Base-by-base conservation (phyloP, 2,888 invertebrate species). In the Sepioteuthis lessoniana region DNA sequence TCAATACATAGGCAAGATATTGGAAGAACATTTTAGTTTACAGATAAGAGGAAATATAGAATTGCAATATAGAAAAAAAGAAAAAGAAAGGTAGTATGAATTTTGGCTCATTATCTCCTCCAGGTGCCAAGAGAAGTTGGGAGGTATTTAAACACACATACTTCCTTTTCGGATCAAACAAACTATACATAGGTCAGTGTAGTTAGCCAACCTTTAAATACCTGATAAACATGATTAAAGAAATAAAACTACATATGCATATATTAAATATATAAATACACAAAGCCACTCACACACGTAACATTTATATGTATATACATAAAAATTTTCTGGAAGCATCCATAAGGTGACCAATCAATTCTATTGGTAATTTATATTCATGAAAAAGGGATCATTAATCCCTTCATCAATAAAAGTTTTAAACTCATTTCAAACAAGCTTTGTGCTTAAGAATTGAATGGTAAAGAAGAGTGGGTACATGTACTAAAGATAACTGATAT, bases 171-270 rank as follows among this genome's bases (percentile, higher is more conserved):
- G n/a, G n/a, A 76, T 76, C 76, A 76, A 76, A 76, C 76, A 76
- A 76, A n/a, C 76, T 76, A 76, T 76, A 31, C 16, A n/a, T 76
- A 76, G 76, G 76, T 76, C 76, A 76, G 55, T 55, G 7, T 55
- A 55, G 55, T 55, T 55, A 55, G n/a, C 76, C n/a, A 76, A n/a
- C 76, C 76, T 76, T n/a, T 76, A 76, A 76, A 76, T 76, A 76
- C 76, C n/a, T 76, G 31, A 76, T n/a, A 76, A 76, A n/a, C 76
- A n/a, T 76, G 1, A 76, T 13, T 8, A 13, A 76, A 76, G 13
- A n/a, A n/a, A 76, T n/a, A 76, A 31, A 50, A 21, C 16, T 50
- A 50, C 1, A 76, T 76, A 10, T 76, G 35, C 16, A 16, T 10
- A 76, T 35, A n/a, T n/a, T n/a, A n/a, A 76, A 76, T 35, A 16